Conservation (phyloP, 2,113 vertebrate genomes). For the Bujurquina vittata region DNA sequence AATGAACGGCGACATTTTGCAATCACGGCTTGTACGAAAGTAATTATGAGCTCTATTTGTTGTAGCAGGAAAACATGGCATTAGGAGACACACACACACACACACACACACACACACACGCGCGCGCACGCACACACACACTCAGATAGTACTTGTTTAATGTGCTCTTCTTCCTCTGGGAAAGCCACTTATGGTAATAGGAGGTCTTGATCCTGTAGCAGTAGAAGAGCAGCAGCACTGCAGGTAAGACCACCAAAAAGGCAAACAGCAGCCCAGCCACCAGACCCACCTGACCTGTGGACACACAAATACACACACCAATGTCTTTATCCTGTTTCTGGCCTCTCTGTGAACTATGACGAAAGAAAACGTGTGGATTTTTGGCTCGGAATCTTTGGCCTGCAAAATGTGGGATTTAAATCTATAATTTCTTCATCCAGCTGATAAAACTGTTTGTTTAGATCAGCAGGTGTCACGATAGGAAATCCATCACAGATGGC, state of each 20-base stretch:
- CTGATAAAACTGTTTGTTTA: too few relatives aligned
- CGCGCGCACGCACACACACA: too few relatives aligned
- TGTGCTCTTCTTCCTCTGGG: conserved; percentile 75
- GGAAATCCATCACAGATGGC: too few relatives aligned
- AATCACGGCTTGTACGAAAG: not conserved
- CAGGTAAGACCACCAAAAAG: conserved; percentile 85
- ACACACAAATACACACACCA: conserved; percentile 18
- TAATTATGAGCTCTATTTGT: not conserved
- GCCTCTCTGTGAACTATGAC: too few relatives aligned
- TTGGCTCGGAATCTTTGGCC: too few relatives aligned
- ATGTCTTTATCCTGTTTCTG: not conserved
- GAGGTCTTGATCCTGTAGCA: conserved; percentile 83
- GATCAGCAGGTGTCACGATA: too few relatives aligned
- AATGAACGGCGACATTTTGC: not conserved
- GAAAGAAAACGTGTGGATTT: too few relatives aligned
- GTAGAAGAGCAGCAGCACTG: conserved; percentile 81
- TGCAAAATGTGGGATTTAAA: too few relatives aligned
- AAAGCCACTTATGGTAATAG: conserved; percentile 77
- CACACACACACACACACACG: not conserved
- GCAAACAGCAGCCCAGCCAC: conserved; percentile 80
- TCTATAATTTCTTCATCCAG: too few relatives aligned
- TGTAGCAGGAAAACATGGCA: not conserved
- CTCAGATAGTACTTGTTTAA: conserved; percentile 69
- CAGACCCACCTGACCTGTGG: conserved; percentile 80
- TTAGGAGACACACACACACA: not conserved